Conservation (phyloP, 2,888 invertebrate species). For the Acanthosoma haemorrhoidale region DNA sequence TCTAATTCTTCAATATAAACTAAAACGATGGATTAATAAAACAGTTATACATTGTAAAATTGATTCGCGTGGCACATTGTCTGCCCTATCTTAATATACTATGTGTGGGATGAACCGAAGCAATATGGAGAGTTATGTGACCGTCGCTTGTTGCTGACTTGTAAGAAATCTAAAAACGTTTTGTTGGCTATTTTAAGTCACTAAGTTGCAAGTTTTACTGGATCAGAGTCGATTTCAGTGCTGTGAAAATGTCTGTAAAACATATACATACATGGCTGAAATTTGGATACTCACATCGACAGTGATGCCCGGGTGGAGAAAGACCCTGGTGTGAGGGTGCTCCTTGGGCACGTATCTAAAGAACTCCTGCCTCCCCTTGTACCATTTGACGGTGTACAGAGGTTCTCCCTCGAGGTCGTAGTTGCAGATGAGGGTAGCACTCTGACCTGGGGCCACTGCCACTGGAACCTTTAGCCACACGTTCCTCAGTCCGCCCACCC, state of each 20-base stretch:
- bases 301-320: constrained; percentile 61
- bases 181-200: too few species aligned
- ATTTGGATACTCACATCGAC: constrained; percentile 71
- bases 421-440: constrained; percentile 66
- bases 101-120: too few species aligned
- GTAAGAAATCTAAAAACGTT: too few species aligned
- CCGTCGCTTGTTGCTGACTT: too few species aligned
- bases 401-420: constrained; percentile 70
- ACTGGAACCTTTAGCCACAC: constrained; percentile 65
- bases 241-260: neutral
- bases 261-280: neutral
- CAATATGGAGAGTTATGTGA: too few species aligned
- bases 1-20: too few species aligned
- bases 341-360: constrained; percentile 76
- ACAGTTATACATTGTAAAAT: too few species aligned
- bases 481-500: constrained; percentile 59
- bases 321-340: constrained; percentile 66
- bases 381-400: constrained; percentile 77
- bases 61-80: too few species aligned
- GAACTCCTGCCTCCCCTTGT: constrained; percentile 69
- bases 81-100: too few species aligned
- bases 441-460: constrained; percentile 65
- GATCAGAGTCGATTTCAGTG: too few species aligned
- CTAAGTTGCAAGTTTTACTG: too few species aligned
- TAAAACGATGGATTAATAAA: too few species aligned